These are phyloP conservation scores for Pemphigus obesinymphae DNA, from an alignment of 1,140 invertebrate species.

Conservation along the genomic window DNA sequence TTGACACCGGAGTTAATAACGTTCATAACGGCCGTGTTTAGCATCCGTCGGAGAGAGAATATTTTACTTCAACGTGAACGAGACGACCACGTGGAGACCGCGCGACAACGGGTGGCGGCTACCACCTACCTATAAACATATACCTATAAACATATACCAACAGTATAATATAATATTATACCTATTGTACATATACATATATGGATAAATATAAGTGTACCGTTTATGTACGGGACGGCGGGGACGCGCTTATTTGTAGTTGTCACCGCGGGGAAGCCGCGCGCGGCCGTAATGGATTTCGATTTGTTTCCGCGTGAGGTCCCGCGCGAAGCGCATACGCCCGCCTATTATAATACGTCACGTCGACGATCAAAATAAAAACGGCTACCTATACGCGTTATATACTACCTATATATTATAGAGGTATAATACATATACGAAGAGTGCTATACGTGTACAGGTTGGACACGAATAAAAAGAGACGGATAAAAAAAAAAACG, in stretches of 20 bases:
- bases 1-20: too few relatives aligned
- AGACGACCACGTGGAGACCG: too few relatives aligned
- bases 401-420: neutral
- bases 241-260: conserved; percentile 7
- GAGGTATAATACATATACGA: too few relatives aligned
- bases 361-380: too few relatives aligned
- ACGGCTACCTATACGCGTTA: neutral
- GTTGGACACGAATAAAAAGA: too few relatives aligned
- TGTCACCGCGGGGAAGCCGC: conserved; percentile 10
- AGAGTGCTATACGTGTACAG: neutral
- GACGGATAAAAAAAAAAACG: too few relatives aligned
- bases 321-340: neutral
- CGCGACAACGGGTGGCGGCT: neutral
- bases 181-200: neutral
- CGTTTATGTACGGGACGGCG: neutral
- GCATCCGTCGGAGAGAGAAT: too few relatives aligned
- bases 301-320: conserved; percentile 19
- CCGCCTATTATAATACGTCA: too few relatives aligned
- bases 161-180: neutral
- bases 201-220: neutral
- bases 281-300: conserved; percentile 14
- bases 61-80: too few relatives aligned
- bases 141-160: neutral
- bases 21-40: too few relatives aligned
- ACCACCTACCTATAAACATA: neutral